Conservation (phyloP, 1,140 invertebrate species). For the Nautilus pompilius region DNA sequence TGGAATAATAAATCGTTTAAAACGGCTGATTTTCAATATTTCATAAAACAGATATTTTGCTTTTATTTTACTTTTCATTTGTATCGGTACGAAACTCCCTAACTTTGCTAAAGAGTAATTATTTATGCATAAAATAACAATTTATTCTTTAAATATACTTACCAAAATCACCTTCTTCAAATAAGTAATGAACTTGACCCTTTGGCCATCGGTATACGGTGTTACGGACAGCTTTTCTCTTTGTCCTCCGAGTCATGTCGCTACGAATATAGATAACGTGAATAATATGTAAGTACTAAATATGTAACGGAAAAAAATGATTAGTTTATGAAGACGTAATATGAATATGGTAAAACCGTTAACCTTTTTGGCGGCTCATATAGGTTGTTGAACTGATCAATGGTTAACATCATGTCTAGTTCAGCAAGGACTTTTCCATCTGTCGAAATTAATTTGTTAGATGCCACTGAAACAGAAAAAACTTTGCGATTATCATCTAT, state of each 20-base stretch:
- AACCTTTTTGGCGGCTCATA: constrained; percentile 15
- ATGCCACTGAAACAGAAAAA: constrained; percentile 17
- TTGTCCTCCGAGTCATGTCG: constrained; percentile 17
- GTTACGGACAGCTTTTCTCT: constrained; percentile 38
- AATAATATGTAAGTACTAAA: too few species aligned
- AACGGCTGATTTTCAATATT: too few species aligned
- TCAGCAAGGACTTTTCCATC: constrained; percentile 33
- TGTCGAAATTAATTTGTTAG: constrained; percentile 24
- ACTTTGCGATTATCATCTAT: neutral
- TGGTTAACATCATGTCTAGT: constrained; percentile 35
- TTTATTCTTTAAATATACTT: constrained; percentile 7
- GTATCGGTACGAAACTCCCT: too few species aligned
- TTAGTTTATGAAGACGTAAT: neutral
- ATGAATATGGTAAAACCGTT: neutral
- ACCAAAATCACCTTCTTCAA: constrained; percentile 36
- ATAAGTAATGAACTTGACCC: constrained; percentile 27
- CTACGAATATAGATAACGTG: constrained; percentile 6
- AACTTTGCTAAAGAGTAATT: neutral
- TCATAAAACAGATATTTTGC: too few species aligned
- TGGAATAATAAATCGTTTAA: too few species aligned
- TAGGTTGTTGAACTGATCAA: constrained; percentile 33
- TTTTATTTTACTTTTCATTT: too few species aligned
- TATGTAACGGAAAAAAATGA: neutral
- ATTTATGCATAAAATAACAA: neutral
- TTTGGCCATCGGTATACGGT: constrained; percentile 31